Percentiles rank a stretch among this genome's conserved stretches.
phyloP scores from a whole-genome alignment of 1,140 invertebrate species.

The Holotrichia oblita region DNA sequence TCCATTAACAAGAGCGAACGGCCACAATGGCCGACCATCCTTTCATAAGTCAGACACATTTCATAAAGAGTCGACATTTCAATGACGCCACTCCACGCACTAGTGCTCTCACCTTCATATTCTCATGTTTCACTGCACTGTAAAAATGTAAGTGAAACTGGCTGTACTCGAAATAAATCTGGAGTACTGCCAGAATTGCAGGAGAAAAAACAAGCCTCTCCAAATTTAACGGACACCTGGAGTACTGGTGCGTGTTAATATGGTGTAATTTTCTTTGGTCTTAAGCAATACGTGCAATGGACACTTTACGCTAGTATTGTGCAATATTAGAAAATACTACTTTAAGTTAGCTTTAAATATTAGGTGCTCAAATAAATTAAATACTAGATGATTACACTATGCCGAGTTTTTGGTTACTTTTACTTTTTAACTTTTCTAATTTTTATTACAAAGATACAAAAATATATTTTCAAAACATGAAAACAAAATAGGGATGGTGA shows the following conservation, averaged over 20 bases:
- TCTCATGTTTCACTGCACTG: constrained; percentile 40
- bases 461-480: background rate
- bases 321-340: constrained; percentile 55
- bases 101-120: constrained; percentile 64
- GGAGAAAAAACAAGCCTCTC: constrained; percentile 17
- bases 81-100: constrained; percentile 78
- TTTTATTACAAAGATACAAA: background rate
- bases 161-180: background rate
- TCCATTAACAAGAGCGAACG: constrained; percentile 55
- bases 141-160: constrained; percentile 36
- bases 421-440: background rate
- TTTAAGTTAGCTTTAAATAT: constrained; percentile 54
- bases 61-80: constrained; percentile 74
- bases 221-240: constrained; percentile 39
- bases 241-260: constrained; percentile 47
- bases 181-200: background rate
- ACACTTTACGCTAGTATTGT: constrained; percentile 53
- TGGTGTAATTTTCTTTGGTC: constrained; percentile 40
- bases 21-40: constrained; percentile 68
- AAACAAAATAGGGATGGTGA: background rate
- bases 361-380: constrained; percentile 55
- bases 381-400: constrained; percentile 43
- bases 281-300: constrained; percentile 54
- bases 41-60: constrained; percentile 84
- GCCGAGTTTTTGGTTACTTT: constrained; percentile 47